phyloP scores from a whole-genome alignment of 1,140 invertebrate species.

The Oppia nitens region DNA sequence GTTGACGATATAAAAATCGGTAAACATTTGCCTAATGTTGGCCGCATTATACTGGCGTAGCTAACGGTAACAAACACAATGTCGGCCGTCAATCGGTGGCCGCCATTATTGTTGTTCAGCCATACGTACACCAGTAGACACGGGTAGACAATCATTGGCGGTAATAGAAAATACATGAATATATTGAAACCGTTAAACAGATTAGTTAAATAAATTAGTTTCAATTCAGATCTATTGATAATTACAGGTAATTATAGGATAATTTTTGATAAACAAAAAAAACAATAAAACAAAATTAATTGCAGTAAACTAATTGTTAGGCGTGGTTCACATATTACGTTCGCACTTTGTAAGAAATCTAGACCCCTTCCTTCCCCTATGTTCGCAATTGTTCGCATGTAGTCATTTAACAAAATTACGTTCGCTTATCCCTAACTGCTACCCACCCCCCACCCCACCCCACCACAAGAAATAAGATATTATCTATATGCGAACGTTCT shows the following conservation, averaged over 20 bases:
- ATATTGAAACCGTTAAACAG: constrained; percentile 47
- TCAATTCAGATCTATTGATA: constrained; percentile 15
- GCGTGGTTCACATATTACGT: too few species aligned
- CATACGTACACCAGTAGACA: constrained; percentile 47
- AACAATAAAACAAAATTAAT: too few species aligned
- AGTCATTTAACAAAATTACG: too few species aligned
- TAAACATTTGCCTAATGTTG: constrained; percentile 45
- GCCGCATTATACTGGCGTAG: constrained; percentile 47
- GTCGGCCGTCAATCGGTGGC: constrained; percentile 45
- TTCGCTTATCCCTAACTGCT: too few species aligned
- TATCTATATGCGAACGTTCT: too few species aligned
- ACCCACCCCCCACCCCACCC: too few species aligned
- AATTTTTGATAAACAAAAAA: not conserved
- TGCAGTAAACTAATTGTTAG: too few species aligned
- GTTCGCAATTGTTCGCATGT: too few species aligned
- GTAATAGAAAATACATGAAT: constrained; percentile 26
- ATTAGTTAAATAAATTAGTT: constrained; percentile 42
- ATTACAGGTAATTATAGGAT: not conserved
- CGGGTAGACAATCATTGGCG: constrained; percentile 49
- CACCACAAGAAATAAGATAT: too few species aligned
- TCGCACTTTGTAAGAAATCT: too few species aligned
- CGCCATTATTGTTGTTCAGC: too few species aligned
- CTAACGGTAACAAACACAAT: constrained; percentile 55
- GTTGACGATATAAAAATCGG: constrained; percentile 44
- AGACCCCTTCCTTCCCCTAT: too few species aligned